phyloP scores from a whole-genome alignment of 2,797 vertebrate genomes.

The Hemitrygon akajei region DNA sequence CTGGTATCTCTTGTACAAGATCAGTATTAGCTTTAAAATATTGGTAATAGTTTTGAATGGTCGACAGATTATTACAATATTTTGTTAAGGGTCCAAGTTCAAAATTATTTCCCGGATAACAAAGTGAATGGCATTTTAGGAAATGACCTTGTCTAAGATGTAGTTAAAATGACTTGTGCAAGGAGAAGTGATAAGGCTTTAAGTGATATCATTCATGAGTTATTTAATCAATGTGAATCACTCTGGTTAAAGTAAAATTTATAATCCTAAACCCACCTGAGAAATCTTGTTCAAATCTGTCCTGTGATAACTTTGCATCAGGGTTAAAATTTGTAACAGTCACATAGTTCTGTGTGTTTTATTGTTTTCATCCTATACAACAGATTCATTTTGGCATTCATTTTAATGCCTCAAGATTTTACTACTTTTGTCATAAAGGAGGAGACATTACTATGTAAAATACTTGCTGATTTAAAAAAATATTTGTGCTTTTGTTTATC shows the following conservation, averaged over 20 bases:
- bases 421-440: neutral
- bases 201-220: neutral
- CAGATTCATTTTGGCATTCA: neutral
- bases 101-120: conserved; percentile 12
- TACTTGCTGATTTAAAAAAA: neutral
- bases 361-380: neutral
- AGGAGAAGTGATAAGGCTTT: neutral
- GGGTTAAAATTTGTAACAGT: neutral
- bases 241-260: neutral
- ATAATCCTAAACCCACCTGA: neutral
- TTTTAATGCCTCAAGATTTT: neutral
- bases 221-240: neutral
- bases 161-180: neutral
- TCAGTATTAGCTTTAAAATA: neutral
- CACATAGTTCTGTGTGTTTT: neutral
- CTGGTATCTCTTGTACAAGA: conserved; percentile 8
- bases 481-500: neutral
- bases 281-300: conserved; percentile 1
- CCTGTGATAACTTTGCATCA: neutral
- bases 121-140: neutral
- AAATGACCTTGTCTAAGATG: neutral
- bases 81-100: conserved; percentile 11
- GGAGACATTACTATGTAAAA: neutral
- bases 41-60: conserved; percentile 14
- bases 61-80: conserved; percentile 10